Evolutionary conservation across 2,113 vertebrate species (phyloP).

Genomic region (Mola mola): DNA sequence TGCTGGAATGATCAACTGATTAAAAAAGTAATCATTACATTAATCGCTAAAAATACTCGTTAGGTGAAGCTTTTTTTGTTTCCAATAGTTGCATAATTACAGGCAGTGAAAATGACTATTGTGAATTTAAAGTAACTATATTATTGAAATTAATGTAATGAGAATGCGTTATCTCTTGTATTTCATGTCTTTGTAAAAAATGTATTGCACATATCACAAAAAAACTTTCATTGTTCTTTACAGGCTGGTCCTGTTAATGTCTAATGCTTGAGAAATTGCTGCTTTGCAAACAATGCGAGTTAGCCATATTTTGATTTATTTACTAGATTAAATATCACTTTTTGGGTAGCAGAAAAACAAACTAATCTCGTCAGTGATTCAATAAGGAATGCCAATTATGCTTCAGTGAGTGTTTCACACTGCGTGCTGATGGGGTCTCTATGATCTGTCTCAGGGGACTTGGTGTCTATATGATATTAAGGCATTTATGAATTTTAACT

Average conservation of each 20-base stretch:
- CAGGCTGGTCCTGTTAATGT: not conserved
- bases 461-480: slow-evolving; percentile 15
- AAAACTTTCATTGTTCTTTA: not conserved
- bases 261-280: not conserved
- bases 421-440: not conserved
- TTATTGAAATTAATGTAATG: too few relatives aligned
- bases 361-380: not conserved
- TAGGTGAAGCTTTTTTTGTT: too few relatives aligned
- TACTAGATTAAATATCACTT: slow-evolving; percentile 13
- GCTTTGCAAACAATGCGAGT: too few relatives aligned
- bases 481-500: slow-evolving; percentile 27
- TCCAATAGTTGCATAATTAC: too few relatives aligned
- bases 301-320: slow-evolving; percentile 5
- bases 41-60: too few relatives aligned
- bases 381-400: slow-evolving; percentile 1
- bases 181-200: too few relatives aligned
- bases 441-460: not conserved
- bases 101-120: too few relatives aligned
- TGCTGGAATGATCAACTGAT: too few relatives aligned
- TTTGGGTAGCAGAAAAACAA: not conserved
- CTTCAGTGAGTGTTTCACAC: not conserved
- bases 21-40: too few relatives aligned
- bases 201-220: too few relatives aligned
- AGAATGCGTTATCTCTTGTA: too few relatives aligned
- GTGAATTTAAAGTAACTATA: too few relatives aligned